These are phyloP conservation scores for Xyliphius kryptos DNA, from an alignment of 2,113 vertebrate genomes.

Conservation along the genomic window DNA sequence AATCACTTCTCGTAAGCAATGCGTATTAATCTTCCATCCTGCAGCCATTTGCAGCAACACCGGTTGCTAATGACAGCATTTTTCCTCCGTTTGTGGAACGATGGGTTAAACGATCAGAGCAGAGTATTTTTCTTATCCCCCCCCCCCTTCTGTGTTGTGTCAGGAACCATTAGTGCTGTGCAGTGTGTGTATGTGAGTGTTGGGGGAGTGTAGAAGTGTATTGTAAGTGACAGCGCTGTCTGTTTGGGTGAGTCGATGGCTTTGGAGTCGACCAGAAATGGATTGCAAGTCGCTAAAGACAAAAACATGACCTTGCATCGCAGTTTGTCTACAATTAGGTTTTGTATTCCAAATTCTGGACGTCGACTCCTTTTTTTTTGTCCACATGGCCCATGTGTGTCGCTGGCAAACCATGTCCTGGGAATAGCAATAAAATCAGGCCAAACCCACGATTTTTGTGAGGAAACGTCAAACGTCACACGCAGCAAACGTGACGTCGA, in stretches of 20 bases:
- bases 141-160: slow-evolving; percentile 71
- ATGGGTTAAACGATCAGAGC: too few relatives aligned
- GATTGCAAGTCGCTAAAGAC: slow-evolving; percentile 1
- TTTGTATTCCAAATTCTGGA: too few relatives aligned
- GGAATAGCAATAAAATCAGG: too few relatives aligned
- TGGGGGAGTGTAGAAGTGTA: slow-evolving; percentile 23
- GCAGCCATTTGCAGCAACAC: slow-evolving; percentile 61
- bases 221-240: slow-evolving; percentile 55
- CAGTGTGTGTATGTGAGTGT: slow-evolving; percentile 53
- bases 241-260: slow-evolving; percentile 49
- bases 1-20: slow-evolving; percentile 58
- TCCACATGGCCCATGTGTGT: too few relatives aligned
- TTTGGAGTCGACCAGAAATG: slow-evolving; percentile 27
- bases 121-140: too few relatives aligned
- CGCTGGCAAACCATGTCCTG: too few relatives aligned
- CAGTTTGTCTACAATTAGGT: too few relatives aligned
- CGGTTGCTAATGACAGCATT: slow-evolving; percentile 66
- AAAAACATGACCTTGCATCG: background rate
- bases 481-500: too few relatives aligned
- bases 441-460: too few relatives aligned
- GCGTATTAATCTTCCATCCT: slow-evolving; percentile 69
- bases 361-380: too few relatives aligned
- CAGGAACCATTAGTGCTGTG: slow-evolving; percentile 68
- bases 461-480: too few relatives aligned
- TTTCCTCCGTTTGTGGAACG: too few relatives aligned